Evolutionary conservation across 2,888 invertebrate species (phyloP), one percentile per base, ranked within the genome.

Genomic region (Caenorhabditis uteleia): DNA sequence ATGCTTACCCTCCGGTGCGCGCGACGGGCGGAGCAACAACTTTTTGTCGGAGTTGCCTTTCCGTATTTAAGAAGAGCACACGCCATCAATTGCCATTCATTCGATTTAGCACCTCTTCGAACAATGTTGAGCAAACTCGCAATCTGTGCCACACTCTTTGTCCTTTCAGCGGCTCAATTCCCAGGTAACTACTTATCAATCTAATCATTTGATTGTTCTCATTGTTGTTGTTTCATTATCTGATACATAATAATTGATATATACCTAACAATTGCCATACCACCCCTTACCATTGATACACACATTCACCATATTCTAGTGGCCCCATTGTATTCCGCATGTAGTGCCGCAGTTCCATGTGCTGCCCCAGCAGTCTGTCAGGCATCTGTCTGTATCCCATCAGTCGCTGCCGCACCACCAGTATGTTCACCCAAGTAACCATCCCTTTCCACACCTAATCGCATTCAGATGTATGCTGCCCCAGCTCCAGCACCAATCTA

Each of bases 241-340:
- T n/a, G n/a, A n/a, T n/a, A n/a, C n/a, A n/a, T n/a, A n/a, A n/a
- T n/a, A n/a, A n/a, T n/a, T n/a, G n/a, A n/a, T n/a, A n/a, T n/a
- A n/a, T n/a, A n/a, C n/a, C n/a, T n/a, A n/a, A n/a, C n/a, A n/a
- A n/a, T n/a, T n/a, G n/a, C n/a, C n/a, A n/a, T n/a, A n/a, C n/a
- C 36, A n/a, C 7, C 8, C n/a, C 36, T 20, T 20, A 36, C 16
- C 20, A 16, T 7, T 6, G 20, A 36, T n/a, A 36, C 12, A 34
- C 34, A 34, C 16, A 8, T 34, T 14, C 12, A n/a, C 34, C 20
- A 7, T 2, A 26, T 57, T 62, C 16, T 42, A 57, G 71, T 67
- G 57, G 77, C 75, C 42, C 77, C 77, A 31, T 57, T 77, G 48
- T 77, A 75, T 59, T 70, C 73, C 20, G 71, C 76, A 31, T 76